A percentile compares a stretch with the other conserved stretches of the same genome.
These are phyloP conservation scores for Leucoma salicis DNA, from an alignment of 2,888 invertebrate species.

Conservation along the genomic window DNA sequence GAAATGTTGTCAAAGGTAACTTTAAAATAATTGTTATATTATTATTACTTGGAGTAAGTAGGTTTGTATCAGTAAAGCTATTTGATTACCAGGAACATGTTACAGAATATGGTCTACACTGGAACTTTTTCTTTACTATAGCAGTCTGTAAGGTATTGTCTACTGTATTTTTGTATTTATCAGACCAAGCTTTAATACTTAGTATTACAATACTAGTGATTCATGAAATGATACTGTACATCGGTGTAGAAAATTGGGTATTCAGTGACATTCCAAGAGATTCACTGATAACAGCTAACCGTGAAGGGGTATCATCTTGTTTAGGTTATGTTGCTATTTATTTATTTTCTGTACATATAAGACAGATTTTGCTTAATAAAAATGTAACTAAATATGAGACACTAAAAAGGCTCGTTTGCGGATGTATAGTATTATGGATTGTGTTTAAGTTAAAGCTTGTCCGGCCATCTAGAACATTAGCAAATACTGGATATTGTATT, in stretches of 20 bases:
- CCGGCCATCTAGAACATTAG: conserved; percentile 89
- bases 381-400: conserved; percentile 39
- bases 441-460: conserved; percentile 69
- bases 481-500: conserved; percentile 90
- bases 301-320: conserved; percentile 94
- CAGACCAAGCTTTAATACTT: conserved; percentile 77
- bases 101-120: conserved; percentile 97
- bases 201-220: conserved; percentile 79
- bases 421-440: conserved; percentile 58
- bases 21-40: conserved; percentile 56
- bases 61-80: conserved; percentile 83
- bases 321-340: conserved; percentile 93
- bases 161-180: conserved; percentile 80
- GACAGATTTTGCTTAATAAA: conserved; percentile 72
- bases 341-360: conserved; percentile 86
- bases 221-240: conserved; percentile 85
- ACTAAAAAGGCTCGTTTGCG: conserved; percentile 33
- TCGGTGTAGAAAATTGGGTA: conserved; percentile 87
- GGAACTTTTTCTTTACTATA: conserved; percentile 99
- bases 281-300: conserved; percentile 89
- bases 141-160: conserved; percentile 90
- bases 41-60: conserved; percentile 83
- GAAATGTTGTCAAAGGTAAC: conserved; percentile 58
- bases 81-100: conserved; percentile 93
- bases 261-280: conserved; percentile 81